A percentile compares a stretch with the other conserved stretches of the same genome.
Evolutionary conservation across 2,113 vertebrate species (phyloP).

Genomic region (Pseudorhombus dupliciocellatus): DNA sequence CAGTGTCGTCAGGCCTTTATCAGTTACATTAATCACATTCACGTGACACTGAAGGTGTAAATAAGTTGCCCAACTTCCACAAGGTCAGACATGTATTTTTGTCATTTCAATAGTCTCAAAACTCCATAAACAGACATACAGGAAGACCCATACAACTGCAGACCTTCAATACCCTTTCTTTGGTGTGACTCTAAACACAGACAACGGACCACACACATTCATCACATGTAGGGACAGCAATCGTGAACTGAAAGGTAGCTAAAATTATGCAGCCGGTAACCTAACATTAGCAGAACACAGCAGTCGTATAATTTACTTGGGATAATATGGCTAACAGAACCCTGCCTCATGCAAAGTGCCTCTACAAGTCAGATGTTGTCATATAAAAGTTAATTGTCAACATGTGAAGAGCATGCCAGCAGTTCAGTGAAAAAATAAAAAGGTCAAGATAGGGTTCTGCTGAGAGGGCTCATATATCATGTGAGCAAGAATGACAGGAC

Average conservation of each 20-base stretch:
- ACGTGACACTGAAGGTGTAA: constrained; percentile 19
- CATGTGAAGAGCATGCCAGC: background rate
- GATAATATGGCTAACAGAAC: constrained; percentile 30
- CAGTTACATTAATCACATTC: constrained; percentile 27
- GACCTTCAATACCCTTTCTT: constrained; percentile 46
- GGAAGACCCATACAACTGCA: constrained; percentile 47
- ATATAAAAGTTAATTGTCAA: constrained; percentile 6
- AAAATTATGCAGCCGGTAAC: constrained; percentile 61
- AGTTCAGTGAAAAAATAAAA: no score
- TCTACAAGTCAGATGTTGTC: constrained; percentile 5
- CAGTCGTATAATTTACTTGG: constrained; percentile 26
- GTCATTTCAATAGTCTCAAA: constrained; percentile 6
- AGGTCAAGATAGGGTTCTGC: background rate
- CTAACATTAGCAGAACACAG: constrained; percentile 60
- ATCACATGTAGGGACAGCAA: constrained; percentile 44
- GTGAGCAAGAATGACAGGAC: constrained; percentile 12
- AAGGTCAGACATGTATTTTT: background rate
- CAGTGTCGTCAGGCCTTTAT: constrained; percentile 16
- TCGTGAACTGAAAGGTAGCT: constrained; percentile 53
- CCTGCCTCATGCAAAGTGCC: background rate
- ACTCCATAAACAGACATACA: constrained; percentile 48
- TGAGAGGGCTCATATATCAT: background rate
- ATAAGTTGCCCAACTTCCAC: background rate
- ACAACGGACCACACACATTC: constrained; percentile 65
- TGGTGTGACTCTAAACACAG: constrained; percentile 44